A percentile compares a stretch with the other conserved stretches of the same genome.
Evolutionary conservation across 2,888 invertebrate genomes (phyloP).

Genomic region (Fissipunctia ypsillon): DNA sequence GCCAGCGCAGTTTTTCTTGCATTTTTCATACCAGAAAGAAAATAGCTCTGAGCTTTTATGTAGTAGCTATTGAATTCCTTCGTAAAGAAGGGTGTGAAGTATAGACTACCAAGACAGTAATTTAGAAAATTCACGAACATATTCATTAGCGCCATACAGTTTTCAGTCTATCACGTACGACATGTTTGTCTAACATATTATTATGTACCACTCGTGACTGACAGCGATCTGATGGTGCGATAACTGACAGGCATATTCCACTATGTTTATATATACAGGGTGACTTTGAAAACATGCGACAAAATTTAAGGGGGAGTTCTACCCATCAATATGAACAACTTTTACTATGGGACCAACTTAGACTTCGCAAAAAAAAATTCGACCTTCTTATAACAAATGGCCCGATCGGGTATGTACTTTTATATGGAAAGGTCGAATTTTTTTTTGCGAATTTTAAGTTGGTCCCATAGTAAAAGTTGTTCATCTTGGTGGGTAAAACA

Average conservation of each 20-base stretch:
- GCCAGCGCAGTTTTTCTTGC: not conserved
- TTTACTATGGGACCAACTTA: no score
- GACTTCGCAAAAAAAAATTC: no score
- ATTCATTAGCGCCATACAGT: slow-evolving; percentile 12
- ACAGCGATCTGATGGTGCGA: slow-evolving; percentile 27
- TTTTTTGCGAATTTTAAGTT: no score
- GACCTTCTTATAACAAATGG: no score
- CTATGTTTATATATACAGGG: not conserved
- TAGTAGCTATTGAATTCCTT: not conserved
- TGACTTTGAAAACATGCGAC: no score
- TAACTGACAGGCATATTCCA: slow-evolving; percentile 34
- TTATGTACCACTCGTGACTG: slow-evolving; percentile 36
- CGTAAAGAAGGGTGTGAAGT: not conserved
- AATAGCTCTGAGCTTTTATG: not conserved
- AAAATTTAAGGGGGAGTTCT: no score
- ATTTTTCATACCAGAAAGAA: not conserved
- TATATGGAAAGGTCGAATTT: no score
- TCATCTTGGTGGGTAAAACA: no score
- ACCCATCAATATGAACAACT: no score
- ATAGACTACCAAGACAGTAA: not conserved
- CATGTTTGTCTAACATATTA: slow-evolving; percentile 27
- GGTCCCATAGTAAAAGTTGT: no score
- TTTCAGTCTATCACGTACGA: slow-evolving; percentile 19
- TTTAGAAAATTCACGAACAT: slow-evolving; percentile 2
- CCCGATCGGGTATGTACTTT: no score